Evolutionary conservation across 2,888 invertebrate genomes (phyloP), one percentile per base, ranked within the genome.

Genomic region (Fragum whitleyi): DNA sequence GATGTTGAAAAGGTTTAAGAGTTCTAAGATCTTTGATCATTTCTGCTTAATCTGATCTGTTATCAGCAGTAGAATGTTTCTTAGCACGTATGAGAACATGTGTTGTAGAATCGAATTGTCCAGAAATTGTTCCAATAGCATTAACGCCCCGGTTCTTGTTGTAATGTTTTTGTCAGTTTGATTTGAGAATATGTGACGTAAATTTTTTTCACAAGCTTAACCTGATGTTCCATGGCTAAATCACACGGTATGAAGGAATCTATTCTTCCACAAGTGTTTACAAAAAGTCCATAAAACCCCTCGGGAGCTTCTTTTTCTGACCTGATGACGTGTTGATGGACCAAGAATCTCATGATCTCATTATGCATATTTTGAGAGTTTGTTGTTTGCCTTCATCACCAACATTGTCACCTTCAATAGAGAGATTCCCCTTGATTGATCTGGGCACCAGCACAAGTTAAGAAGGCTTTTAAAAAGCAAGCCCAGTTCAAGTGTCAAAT

Each of bases 221-320:
- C 67, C 7, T 7, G 14, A 55, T 53, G 26, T 53, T 70, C 70
- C 70, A 70, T 53, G 7, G 16, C 16, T n/a, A 67, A 36, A 23
- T 67, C 67, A 32, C 32, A 32, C 14, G 67, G 51, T 19, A 70
- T 70, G 55, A 29, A 28, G 19, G 28, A 47, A 28, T 53, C 36
- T 29, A 53, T 19, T n/a, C 21, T 51, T 19, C 70, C 70, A n/a
- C 9, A 19, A 11, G 70, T 70, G 29, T 70, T 70, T 23, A 70
- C 70, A 70, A 70, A 70, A 16, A 70, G n/a, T 1, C 70, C 70
- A 53, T 70, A 70, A 32, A 70, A 70, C 36, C 28, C 28, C 26
- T 70, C 53, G 9, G 23, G 23, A n/a, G 68, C 68, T 47, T 51
- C 68, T 47, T 68, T 42, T 47, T 51, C 47, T 9, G 53, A 55